phyloP scores from a whole-genome alignment of 1,140 invertebrate species.

The Mercenaria mercenaria region DNA sequence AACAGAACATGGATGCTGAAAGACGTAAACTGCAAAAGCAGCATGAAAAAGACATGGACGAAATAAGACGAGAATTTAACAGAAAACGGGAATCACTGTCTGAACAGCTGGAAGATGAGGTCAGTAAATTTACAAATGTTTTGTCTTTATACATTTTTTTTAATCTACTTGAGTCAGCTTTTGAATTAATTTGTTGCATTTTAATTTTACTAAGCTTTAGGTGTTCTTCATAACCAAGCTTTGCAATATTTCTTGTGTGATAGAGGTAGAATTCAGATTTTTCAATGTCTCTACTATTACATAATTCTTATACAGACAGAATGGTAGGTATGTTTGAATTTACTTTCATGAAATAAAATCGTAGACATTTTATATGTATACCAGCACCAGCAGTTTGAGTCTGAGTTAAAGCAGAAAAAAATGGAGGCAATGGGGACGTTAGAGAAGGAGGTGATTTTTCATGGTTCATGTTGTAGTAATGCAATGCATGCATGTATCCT shows the following conservation, averaged over 20 bases:
- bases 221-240: too few relatives aligned
- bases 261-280: too few relatives aligned
- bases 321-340: too few relatives aligned
- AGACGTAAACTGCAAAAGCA: conserved; percentile 80
- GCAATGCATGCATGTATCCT: neutral
- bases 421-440: neutral
- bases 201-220: too few relatives aligned
- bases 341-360: too few relatives aligned
- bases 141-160: neutral
- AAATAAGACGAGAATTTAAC: conserved; percentile 75
- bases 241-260: too few relatives aligned
- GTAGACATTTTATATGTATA: too few relatives aligned
- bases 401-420: conserved; percentile 9
- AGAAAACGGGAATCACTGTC: conserved; percentile 77
- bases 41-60: conserved; percentile 80
- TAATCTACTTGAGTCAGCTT: too few relatives aligned
- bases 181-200: too few relatives aligned
- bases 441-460: conserved; percentile 23
- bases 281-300: too few relatives aligned
- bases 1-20: conserved; percentile 76
- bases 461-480: conserved; percentile 2
- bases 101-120: conserved; percentile 81
- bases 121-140: conserved; percentile 36
- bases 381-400: neutral
- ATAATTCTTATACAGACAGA: too few relatives aligned